Evolutionary conservation across 2,888 invertebrate genomes (phyloP), one percentile per base, ranked within the genome.

Genomic region (Papilio protenor): DNA sequence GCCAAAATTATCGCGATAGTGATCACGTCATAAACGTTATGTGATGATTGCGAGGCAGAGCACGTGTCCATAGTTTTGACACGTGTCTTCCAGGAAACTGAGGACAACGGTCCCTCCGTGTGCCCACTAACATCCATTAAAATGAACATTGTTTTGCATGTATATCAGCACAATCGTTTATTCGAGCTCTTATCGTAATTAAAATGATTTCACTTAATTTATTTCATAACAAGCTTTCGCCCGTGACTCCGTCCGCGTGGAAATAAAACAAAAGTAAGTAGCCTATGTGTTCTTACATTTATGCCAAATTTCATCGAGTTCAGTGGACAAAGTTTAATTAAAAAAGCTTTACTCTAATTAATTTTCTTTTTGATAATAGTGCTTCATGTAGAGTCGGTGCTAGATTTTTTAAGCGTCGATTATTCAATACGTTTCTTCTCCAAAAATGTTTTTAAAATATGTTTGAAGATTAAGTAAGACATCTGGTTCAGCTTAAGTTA

Each of bases 21-120:
- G 33, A 40, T 45, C 45, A 69, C 64, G 40, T 66, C 64, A 66
- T 64, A 64, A 33, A 40, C 40, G 40, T 64, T 16, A 11, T 6
- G 52, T 18, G 21, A 1, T 33, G 8, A 14, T 76, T 76, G 11
- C 11, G 11, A 76, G 47, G 27, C 59, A 8, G 33, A n/a, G n/a
- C 59, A 76, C 59, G 76, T 23, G 27, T 47, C 5, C 23, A 57
- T 59, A 55, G 47, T 69, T 75, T 55, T 59, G 76, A 70, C 70
- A 76, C 76, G 76, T 49, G 76, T 47, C 47, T 70, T 14, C 76
- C 27, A 27, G 59, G 76, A 71, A 76, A 27, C 23, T 47, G 47
- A 57, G 76, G 57, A 57, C 55, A 21, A 27, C 59, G 71, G 23
- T 57, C 70, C 55, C 47, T 57, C 23, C 47, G 14, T 23, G 27